These are phyloP conservation scores for Leptura quadrifasciata DNA, from an alignment of 2,888 invertebrate species.

Conservation along the genomic window DNA sequence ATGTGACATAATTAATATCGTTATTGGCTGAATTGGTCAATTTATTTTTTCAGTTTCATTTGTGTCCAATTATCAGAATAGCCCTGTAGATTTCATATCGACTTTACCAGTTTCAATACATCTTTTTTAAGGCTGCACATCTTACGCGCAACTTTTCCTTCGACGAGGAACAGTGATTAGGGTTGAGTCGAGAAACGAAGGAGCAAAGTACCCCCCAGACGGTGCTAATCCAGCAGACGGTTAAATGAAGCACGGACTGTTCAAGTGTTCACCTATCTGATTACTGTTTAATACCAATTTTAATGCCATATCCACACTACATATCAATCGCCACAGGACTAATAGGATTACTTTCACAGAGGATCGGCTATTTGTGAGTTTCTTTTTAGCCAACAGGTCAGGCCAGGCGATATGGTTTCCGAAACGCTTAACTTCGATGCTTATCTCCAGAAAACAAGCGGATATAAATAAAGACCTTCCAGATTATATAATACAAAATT, in stretches of 20 bases:
- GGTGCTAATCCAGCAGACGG: slow-evolving; percentile 49
- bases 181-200: slow-evolving; percentile 1
- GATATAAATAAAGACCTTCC: not conserved
- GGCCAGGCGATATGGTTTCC: not conserved
- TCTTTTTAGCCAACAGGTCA: slow-evolving; percentile 2
- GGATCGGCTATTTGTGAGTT: slow-evolving; percentile 18
- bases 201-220: slow-evolving; percentile 17
- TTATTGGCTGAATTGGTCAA: no score
- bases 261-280: slow-evolving; percentile 49
- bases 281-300: slow-evolving; percentile 43
- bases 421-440: not conserved
- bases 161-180: slow-evolving; percentile 3
- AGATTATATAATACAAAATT: no score
- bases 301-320: slow-evolving; percentile 50
- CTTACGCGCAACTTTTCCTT: not conserved
- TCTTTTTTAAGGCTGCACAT: no score
- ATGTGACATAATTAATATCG: no score
- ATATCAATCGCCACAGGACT: slow-evolving; percentile 52
- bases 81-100: no score
- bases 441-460: not conserved
- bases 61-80: no score
- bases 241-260: slow-evolving; percentile 52
- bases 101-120: no score
- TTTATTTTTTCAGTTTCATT: no score
- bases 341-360: slow-evolving; percentile 47